Conservation (phyloP, 2,797 vertebrate genomes). For the Myotis findleyi region DNA sequence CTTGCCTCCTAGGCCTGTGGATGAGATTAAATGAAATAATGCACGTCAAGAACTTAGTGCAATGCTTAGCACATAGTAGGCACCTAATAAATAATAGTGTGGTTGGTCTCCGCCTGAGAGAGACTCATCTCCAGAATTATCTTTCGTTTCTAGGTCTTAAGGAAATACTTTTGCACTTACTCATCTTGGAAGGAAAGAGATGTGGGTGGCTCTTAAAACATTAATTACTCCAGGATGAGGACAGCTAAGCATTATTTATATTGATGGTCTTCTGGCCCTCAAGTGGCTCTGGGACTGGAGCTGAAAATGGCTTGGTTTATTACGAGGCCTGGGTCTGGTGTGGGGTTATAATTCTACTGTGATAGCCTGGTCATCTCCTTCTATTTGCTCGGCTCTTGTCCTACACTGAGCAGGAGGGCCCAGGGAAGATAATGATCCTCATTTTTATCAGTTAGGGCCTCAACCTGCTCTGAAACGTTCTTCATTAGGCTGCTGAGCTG, state of each 20-base stretch:
- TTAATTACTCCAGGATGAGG: not conserved
- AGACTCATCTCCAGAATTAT: not conserved
- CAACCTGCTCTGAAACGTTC: constrained; percentile 84
- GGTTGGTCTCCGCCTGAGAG: not conserved
- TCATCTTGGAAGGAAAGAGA: not conserved
- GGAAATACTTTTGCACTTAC: not conserved
- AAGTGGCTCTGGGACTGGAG: constrained; percentile 29
- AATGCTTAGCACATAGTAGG: not conserved
- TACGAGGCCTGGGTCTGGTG: constrained; percentile 45
- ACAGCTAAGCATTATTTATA: constrained; percentile 29
- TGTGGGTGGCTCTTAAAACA: constrained; percentile 11
- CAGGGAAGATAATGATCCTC: constrained; percentile 85
- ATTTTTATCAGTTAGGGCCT: constrained; percentile 87
- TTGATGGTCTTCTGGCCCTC: constrained; percentile 50
- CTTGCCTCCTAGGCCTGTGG: not conserved
- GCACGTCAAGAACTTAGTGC: rapidly evolving
- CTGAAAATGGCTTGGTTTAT: constrained; percentile 17
- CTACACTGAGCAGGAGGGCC: constrained; percentile 80
- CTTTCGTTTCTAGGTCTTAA: not conserved
- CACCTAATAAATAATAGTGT: not conserved
- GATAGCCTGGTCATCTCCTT: constrained; percentile 66
- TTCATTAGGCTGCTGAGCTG: constrained; percentile 82
- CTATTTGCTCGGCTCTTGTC: constrained; percentile 66
- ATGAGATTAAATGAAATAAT: not conserved
- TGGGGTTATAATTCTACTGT: constrained; percentile 66